Conservation (phyloP, 2,113 vertebrate species). For the Coracopsis vasa region DNA sequence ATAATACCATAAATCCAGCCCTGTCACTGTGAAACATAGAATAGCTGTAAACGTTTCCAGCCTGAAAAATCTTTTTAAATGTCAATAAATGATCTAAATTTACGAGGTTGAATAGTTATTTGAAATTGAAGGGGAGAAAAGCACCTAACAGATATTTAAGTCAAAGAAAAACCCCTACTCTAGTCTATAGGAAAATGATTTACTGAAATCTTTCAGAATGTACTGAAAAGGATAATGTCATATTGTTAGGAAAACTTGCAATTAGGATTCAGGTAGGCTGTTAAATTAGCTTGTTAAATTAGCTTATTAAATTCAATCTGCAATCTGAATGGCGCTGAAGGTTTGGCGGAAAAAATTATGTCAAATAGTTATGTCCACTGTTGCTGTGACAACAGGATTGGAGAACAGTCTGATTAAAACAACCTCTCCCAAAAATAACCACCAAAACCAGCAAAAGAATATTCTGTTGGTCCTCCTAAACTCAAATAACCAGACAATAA, state of each 20-base stretch:
- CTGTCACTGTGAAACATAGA: background rate
- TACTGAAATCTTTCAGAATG: background rate
- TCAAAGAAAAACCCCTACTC: background rate
- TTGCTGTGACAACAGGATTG: conserved; percentile 69
- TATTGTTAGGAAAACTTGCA: background rate
- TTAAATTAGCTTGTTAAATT: conserved; percentile 54
- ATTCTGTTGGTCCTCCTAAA: background rate
- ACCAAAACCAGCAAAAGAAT: background rate
- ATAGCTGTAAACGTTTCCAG: background rate
- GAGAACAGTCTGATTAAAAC: conserved; percentile 36
- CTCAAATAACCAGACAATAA: background rate
- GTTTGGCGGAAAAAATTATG: background rate
- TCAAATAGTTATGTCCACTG: conserved; percentile 40
- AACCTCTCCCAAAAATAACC: background rate
- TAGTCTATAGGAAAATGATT: background rate
- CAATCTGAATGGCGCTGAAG: conserved; percentile 6
- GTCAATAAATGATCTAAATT: background rate
- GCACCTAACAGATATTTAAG: background rate
- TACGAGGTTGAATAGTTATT: background rate
- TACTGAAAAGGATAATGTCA: background rate
- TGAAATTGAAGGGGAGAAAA: background rate
- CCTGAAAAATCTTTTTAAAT: background rate
- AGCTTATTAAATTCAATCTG: conserved; percentile 58
- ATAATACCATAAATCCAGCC: background rate
- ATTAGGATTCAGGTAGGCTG: conserved; percentile 15